A percentile compares a stretch with the other conserved stretches of the same genome.
These are phyloP conservation scores for Nysson spinosus DNA, from an alignment of 2,888 invertebrate species.

Conservation along the genomic window DNA sequence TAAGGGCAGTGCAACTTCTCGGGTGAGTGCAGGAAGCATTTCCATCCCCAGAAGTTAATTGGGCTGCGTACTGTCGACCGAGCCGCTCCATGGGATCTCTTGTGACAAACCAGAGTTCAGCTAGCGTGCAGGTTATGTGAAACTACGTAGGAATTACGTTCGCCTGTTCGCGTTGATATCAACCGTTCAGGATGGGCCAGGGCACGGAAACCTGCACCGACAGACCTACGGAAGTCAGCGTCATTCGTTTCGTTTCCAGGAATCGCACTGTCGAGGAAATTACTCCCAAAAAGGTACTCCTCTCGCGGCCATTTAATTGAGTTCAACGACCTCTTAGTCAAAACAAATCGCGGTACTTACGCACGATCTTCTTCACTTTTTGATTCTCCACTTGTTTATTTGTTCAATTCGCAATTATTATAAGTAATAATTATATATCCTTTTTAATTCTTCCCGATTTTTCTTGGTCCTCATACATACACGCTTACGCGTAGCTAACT, in stretches of 20 bases:
- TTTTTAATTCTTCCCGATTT: not conserved
- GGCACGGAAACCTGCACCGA: constrained; percentile 75
- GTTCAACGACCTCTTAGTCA: constrained; percentile 75
- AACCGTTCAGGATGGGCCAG: constrained; percentile 73
- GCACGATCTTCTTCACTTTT: not conserved
- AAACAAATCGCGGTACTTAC: constrained; percentile 65
- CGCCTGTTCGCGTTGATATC: too few relatives aligned
- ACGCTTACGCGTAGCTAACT: too few relatives aligned
- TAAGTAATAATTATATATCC: not conserved
- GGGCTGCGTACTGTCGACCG: too few relatives aligned
- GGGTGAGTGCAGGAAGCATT: too few relatives aligned
- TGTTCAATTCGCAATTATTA: not conserved
- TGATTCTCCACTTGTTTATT: not conserved
- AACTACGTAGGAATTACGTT: too few relatives aligned
- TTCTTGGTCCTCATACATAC: too few relatives aligned
- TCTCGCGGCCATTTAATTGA: constrained; percentile 32
- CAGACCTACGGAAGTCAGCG: constrained; percentile 75
- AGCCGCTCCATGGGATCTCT: too few relatives aligned
- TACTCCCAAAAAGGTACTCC: constrained; percentile 74
- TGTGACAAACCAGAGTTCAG: too few relatives aligned
- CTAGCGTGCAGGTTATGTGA: constrained; percentile 68
- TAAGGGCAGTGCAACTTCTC: too few relatives aligned
- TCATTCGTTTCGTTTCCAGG: constrained; percentile 75
- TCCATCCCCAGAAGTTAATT: too few relatives aligned
- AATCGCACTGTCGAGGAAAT: constrained; percentile 76